Evolutionary conservation across 2,888 invertebrate genomes (phyloP).

Genomic region (Podabrus alpinus): DNA sequence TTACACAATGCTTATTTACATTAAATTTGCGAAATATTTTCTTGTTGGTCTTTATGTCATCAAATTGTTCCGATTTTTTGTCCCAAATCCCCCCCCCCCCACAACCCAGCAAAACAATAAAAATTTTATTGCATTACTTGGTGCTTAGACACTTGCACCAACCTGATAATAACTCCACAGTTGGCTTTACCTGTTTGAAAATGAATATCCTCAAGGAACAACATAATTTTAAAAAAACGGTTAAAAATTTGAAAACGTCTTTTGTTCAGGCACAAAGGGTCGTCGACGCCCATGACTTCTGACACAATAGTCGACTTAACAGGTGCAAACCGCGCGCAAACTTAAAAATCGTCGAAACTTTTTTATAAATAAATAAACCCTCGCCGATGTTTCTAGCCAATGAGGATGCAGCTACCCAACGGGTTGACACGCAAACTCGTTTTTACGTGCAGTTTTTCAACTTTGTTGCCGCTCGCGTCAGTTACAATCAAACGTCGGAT

Average conservation of each 20-base stretch:
- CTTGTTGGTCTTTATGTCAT: too few species aligned
- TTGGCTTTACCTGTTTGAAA: background rate
- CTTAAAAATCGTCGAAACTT: background rate
- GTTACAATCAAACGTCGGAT: background rate
- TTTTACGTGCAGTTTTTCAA: background rate
- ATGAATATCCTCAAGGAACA: background rate
- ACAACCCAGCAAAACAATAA: too few species aligned
- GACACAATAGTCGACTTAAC: background rate
- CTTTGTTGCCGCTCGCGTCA: background rate
- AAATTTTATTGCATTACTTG: background rate
- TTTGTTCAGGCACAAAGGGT: background rate
- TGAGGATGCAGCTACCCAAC: background rate
- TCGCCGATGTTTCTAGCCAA: background rate
- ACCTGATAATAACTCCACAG: background rate
- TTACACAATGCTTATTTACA: too few species aligned
- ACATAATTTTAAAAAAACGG: background rate
- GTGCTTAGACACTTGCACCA: background rate
- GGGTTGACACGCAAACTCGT: slow-evolving; percentile 18
- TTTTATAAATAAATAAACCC: background rate
- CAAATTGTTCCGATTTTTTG: too few species aligned
- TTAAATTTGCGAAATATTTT: too few species aligned
- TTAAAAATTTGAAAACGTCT: background rate
- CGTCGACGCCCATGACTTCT: background rate
- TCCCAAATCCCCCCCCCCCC: too few species aligned
- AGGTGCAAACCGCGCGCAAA: background rate